Conservation (phyloP, 2,797 vertebrate species). For the Xyrichtys novacula region DNA sequence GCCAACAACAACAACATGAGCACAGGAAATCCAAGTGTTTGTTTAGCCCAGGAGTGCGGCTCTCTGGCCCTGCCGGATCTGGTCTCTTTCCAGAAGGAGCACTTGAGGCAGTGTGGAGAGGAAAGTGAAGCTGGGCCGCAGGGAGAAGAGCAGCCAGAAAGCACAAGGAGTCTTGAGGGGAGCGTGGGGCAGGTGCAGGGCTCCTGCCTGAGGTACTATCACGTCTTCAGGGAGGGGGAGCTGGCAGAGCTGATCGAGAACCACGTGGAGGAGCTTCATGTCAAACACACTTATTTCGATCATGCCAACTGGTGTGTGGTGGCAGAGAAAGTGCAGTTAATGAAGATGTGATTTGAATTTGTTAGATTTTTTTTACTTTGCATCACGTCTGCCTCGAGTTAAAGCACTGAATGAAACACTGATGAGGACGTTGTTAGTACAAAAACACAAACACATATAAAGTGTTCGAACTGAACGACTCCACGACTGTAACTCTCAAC, state of each 20-base stretch:
- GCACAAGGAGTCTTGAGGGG: conserved; percentile 64
- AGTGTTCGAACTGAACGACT: conserved; percentile 21
- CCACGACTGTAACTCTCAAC: conserved; percentile 9
- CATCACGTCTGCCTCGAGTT: conserved; percentile 49
- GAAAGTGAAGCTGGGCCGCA: conserved; percentile 30
- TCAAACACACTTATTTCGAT: conserved; percentile 83
- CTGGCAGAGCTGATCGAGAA: conserved; percentile 79
- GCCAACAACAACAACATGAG: conserved; percentile 14
- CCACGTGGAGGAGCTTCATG: conserved; percentile 79
- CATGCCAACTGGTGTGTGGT: conserved; percentile 83
- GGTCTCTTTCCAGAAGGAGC: conserved; percentile 79
- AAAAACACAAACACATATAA: conserved; percentile 20
- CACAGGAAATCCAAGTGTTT: conserved; percentile 55
- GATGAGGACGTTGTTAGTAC: background rate
- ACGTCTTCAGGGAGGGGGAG: conserved; percentile 85
- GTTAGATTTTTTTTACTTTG: conserved; percentile 34
- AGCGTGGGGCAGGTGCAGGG: conserved; percentile 56
- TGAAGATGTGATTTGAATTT: conserved; percentile 74
- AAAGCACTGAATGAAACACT: conserved; percentile 48
- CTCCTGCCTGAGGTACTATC: conserved; percentile 83
- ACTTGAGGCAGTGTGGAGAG: conserved; percentile 43
- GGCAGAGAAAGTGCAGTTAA: conserved; percentile 81
- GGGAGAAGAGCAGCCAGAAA: conserved; percentile 52
- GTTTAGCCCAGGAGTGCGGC: conserved; percentile 73
- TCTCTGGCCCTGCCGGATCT: conserved; percentile 85